Conservation (phyloP, 2,113 vertebrate species). For the Eretmochelys imbricata region DNA sequence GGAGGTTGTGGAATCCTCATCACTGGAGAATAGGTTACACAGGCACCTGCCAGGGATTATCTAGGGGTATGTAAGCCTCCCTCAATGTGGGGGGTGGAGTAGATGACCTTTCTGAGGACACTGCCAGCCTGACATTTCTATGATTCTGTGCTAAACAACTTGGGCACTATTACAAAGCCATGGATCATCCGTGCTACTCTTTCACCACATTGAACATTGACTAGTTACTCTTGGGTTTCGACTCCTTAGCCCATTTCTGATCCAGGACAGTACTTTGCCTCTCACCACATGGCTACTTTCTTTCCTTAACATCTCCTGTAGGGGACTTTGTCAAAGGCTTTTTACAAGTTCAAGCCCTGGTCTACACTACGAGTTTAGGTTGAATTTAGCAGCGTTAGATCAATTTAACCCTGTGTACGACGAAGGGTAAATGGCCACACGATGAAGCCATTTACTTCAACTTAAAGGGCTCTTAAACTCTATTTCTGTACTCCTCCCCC, state of each 20-base stretch:
- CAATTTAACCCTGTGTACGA: too few relatives aligned
- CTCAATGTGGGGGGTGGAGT: background rate
- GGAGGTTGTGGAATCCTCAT: background rate
- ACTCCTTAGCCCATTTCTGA: background rate
- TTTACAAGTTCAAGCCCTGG: background rate
- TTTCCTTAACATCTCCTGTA: background rate
- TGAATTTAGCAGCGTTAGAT: too few relatives aligned
- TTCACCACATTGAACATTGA: background rate
- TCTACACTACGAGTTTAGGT: too few relatives aligned
- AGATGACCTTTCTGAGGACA: background rate
- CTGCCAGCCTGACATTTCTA: background rate
- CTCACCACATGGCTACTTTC: background rate
- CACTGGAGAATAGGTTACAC: background rate
- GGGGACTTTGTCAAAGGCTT: background rate
- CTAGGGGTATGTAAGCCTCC: background rate
- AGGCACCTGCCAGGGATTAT: background rate
- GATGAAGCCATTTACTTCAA: too few relatives aligned
- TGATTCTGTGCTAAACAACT: background rate
- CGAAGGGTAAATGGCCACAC: too few relatives aligned
- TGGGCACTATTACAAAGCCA: background rate
- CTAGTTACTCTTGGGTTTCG: background rate
- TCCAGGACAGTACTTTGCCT: background rate
- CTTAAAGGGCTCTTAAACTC: too few relatives aligned
- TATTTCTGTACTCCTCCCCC: too few relatives aligned
- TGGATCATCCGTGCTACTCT: background rate